Base-by-base conservation (phyloP, 2,888 invertebrate species). In the Lasioglossum lativentre region DNA sequence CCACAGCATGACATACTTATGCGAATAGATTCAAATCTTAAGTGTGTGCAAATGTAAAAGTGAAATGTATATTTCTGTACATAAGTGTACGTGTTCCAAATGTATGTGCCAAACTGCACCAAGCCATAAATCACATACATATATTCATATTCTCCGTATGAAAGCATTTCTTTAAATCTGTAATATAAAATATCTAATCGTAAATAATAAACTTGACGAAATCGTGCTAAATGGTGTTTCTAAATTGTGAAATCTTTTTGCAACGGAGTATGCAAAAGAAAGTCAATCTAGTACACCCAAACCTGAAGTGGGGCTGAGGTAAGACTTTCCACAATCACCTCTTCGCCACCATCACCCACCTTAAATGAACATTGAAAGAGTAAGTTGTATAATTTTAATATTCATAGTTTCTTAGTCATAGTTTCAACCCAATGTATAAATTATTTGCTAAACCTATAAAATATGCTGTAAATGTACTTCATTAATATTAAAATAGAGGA, bases 291-390 rank as follows among this genome's bases (percentile, higher is more conserved):
- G 59, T 90, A 83, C 86, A 88, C 89, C 89, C 93, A 91, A 91
- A 93, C 93, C 93, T 93, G 92, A 90, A 93, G 91, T 86, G 92
- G 92, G 89, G 92, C 93, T 91, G 93, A 91, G 88, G 93, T 93
- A 89, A 93, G 92, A 93, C 88, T 93, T 87, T 92, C 93, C 91
- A 93, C 93, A 91, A 93, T 90, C 88, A 92, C 89, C 83, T 92
- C 93, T 91, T 93, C 93, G 82, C 93, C 92, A 92, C 93, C 93
- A 89, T 93, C 91, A 88, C 93, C 93, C 91, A 93, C 93, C 93
- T 93, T 93, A 87, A 93, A 93, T 85, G 90, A 91, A 92, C 84
- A 92, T 80, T 82, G 86, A 80, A 87, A 88, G 78, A 73, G 40
- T 87, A 85, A 85, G 77, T 82, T 85, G 76, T 82, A 68, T 88